Conservation (phyloP, 2,888 invertebrate genomes). For the Cecidostiba fungosa region DNA sequence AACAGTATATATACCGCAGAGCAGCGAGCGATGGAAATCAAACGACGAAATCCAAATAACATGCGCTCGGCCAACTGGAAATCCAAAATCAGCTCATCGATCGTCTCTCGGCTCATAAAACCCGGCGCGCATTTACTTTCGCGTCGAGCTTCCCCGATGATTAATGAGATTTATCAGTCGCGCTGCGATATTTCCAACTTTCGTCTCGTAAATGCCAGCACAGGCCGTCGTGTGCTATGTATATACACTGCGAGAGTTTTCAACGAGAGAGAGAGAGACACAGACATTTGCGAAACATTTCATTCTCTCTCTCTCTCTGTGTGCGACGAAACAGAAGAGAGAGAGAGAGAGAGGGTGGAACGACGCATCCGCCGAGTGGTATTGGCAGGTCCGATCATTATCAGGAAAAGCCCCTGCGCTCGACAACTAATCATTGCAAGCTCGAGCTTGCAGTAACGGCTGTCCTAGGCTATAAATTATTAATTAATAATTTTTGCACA, state of each 20-base stretch:
- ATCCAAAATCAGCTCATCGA: constrained; percentile 54
- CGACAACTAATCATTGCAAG: constrained; percentile 60
- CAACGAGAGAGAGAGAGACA: neutral
- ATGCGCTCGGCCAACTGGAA: constrained; percentile 15
- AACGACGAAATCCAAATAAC: constrained; percentile 33
- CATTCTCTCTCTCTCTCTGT: neutral
- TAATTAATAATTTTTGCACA: constrained; percentile 60
- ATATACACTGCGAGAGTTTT: constrained; percentile 4
- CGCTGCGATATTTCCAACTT: constrained; percentile 31
- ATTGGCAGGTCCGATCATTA: constrained; percentile 63
- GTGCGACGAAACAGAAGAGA: constrained; percentile 7
- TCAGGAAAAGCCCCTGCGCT: constrained; percentile 53
- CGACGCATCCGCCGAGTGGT: constrained; percentile 52
- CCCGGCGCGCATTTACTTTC: constrained; percentile 41
- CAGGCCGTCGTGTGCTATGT: neutral
- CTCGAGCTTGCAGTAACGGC: neutral
- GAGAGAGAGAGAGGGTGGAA: neutral
- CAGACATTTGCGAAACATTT: constrained; percentile 10
- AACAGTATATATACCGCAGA: too few relatives aligned
- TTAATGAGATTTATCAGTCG: constrained; percentile 59
- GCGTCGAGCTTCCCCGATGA: constrained; percentile 27
- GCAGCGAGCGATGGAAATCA: constrained; percentile 13
- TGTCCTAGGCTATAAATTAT: constrained; percentile 52
- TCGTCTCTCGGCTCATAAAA: constrained; percentile 53
- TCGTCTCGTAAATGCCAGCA: constrained; percentile 39